Conservation (phyloP, 2,113 vertebrate genomes). For the Ailuropoda melanoleuca region DNA sequence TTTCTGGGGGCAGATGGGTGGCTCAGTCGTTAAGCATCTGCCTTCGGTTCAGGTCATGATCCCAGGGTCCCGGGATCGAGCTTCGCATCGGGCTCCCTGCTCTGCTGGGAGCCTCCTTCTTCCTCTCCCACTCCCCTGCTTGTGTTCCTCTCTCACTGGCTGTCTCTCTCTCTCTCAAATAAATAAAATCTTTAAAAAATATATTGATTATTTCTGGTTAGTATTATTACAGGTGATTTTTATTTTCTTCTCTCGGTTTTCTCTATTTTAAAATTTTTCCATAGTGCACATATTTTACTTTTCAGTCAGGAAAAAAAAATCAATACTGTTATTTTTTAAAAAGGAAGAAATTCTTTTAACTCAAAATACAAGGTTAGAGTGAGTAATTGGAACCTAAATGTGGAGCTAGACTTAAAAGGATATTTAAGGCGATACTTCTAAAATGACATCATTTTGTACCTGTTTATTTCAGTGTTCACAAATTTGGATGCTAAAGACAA, state of each 20-base stretch:
- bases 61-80: too few species aligned
- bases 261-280: neutral
- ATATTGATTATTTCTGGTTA: neutral
- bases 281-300: neutral
- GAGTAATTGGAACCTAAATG: neutral
- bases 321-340: neutral
- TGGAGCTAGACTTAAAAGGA: conserved; percentile 9
- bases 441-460: conserved; percentile 23
- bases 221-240: neutral
- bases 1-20: neutral
- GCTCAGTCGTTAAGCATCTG: too few species aligned
- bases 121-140: too few species aligned
- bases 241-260: neutral
- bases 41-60: too few species aligned
- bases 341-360: neutral
- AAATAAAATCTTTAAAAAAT: too few species aligned
- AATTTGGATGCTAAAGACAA: neutral
- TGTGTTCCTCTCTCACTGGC: too few species aligned
- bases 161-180: too few species aligned
- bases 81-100: too few species aligned
- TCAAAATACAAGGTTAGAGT: conserved; percentile 1
- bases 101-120: too few species aligned
- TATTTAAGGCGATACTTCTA: neutral
- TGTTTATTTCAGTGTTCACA: neutral
- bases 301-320: neutral